These are phyloP conservation scores for Chionis minor DNA, from an alignment of 2,113 vertebrate species.

Conservation along the genomic window DNA sequence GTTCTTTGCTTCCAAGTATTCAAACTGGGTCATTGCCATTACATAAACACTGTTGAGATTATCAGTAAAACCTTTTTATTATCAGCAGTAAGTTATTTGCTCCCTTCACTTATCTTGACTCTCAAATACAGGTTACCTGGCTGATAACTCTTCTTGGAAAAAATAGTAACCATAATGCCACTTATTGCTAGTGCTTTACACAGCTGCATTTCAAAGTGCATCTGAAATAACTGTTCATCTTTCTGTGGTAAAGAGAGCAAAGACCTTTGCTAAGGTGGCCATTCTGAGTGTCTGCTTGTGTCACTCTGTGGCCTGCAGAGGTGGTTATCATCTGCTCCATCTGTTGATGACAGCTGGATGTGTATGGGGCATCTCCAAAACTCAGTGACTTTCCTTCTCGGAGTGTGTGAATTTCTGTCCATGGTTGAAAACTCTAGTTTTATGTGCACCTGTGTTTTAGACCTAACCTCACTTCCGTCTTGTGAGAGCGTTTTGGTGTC, in stretches of 20 bases:
- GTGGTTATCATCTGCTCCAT: not conserved
- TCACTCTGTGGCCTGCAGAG: not conserved
- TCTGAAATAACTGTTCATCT: not conserved
- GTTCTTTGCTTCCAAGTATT: not conserved
- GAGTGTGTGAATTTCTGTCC: not conserved
- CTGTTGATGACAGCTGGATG: not conserved
- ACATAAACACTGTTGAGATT: not conserved
- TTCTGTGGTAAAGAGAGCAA: not conserved
- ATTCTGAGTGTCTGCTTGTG: not conserved
- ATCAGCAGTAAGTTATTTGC: not conserved
- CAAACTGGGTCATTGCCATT: not conserved
- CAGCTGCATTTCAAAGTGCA: not conserved
- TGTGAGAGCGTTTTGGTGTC: not conserved
- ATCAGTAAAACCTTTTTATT: not conserved
- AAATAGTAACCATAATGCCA: not conserved
- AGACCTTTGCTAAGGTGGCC: not conserved
- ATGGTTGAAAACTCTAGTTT: not conserved
- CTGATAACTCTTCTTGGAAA: not conserved
- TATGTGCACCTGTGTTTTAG: not conserved
- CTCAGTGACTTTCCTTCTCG: not conserved
- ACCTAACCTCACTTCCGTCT: not conserved
- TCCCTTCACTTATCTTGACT: not conserved
- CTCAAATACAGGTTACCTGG: not conserved
- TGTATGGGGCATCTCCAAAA: not conserved
- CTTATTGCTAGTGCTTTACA: not conserved